A percentile compares a stretch with the other conserved stretches of the same genome.
These are phyloP conservation scores for Marcusenius ussheri DNA, from an alignment of 2,113 vertebrate species.

Conservation along the genomic window DNA sequence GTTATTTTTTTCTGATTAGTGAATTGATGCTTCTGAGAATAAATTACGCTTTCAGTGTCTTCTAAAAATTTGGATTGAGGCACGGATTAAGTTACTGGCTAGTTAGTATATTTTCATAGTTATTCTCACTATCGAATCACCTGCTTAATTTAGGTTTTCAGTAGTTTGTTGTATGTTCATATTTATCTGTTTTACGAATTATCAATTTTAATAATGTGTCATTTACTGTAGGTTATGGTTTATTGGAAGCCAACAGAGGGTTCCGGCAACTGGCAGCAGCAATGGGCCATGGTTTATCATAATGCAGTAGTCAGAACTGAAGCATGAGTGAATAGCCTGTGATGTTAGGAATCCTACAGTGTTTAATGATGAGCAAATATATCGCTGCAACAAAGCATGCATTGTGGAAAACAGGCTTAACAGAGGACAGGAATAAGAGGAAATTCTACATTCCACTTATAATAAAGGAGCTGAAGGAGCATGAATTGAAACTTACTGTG, in stretches of 20 bases:
- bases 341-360: not conserved
- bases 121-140: not conserved
- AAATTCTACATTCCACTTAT: slow-evolving; percentile 9
- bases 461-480: not conserved
- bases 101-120: not conserved
- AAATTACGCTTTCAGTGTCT: not conserved
- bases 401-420: not conserved
- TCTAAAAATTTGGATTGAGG: not conserved
- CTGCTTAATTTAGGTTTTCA: not conserved
- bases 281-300: not conserved
- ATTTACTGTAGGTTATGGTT: not conserved
- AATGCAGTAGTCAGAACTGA: not conserved
- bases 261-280: not conserved
- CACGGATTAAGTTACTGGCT: not conserved
- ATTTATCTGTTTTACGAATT: not conserved
- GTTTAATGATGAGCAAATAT: not conserved
- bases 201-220: not conserved
- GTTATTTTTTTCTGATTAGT: not conserved
- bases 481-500: not conserved
- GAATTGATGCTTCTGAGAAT: not conserved
- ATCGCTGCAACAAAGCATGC: not conserved
- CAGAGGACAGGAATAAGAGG: not conserved
- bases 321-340: not conserved
- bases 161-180: not conserved
- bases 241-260: not conserved